Conservation (phyloP, 2,113 vertebrate genomes). For the Murina feae region DNA sequence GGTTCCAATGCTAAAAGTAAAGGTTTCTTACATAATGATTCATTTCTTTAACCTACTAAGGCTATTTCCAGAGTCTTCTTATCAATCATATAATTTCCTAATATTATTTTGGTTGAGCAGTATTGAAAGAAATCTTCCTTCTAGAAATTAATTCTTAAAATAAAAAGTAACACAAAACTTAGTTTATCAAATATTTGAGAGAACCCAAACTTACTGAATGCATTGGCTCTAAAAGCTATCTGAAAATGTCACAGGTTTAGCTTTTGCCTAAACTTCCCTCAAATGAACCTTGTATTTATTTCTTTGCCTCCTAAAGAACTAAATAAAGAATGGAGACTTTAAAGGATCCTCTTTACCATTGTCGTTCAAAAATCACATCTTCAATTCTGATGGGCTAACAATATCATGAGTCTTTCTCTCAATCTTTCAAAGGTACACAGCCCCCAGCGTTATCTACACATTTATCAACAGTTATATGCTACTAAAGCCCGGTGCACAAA, state of each 20-base stretch:
- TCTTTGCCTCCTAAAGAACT: background rate
- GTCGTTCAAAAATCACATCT: constrained; percentile 28
- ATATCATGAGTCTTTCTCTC: background rate
- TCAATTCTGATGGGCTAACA: background rate
- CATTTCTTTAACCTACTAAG: background rate
- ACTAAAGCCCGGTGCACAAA: too few relatives aligned
- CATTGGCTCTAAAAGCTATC: background rate
- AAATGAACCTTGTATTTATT: background rate
- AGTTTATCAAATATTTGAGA: background rate
- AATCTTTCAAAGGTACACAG: background rate
- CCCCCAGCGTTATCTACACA: background rate
- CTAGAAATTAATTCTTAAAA: background rate
- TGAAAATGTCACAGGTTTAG: background rate
- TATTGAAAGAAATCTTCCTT: background rate
- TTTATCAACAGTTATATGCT: constrained; percentile 32
- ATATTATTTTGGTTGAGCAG: background rate
- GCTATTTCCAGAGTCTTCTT: background rate
- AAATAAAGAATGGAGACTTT: background rate
- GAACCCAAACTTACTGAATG: background rate
- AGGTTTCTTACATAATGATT: background rate
- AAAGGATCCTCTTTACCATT: constrained; percentile 2
- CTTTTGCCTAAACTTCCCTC: background rate
- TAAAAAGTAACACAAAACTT: background rate
- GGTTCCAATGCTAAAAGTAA: background rate
- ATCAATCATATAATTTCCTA: background rate